Conservation (phyloP, 1,140 invertebrate genomes). For the Polyergus mexicanus region DNA sequence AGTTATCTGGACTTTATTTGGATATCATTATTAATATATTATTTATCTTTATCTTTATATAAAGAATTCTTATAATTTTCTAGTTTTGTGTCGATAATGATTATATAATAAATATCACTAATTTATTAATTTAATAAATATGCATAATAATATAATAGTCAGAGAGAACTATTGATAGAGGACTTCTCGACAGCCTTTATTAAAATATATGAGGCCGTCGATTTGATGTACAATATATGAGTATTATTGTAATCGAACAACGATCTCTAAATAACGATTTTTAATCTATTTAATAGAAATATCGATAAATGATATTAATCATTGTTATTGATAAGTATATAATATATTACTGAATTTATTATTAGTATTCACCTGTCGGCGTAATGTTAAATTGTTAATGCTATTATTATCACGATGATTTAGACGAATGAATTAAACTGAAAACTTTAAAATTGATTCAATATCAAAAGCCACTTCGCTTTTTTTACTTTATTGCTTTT, state of each 20-base stretch:
- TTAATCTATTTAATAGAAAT: constrained; percentile 36
- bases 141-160: neutral
- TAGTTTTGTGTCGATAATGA: neutral
- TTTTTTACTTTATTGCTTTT: neutral
- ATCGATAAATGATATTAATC: constrained; percentile 50
- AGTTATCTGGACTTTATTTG: too few species aligned
- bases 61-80: too few species aligned
- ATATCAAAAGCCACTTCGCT: neutral
- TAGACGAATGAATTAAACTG: neutral
- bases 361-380: neutral
- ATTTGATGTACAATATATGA: neutral
- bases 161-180: constrained; percentile 1
- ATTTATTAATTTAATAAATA: constrained; percentile 43
- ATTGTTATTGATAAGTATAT: constrained; percentile 10
- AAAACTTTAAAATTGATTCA: constrained; percentile 1
- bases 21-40: neutral
- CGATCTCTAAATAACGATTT: neutral
- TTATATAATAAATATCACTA: constrained; percentile 13
- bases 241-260: too few species aligned
- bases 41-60: neutral
- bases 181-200: constrained; percentile 14
- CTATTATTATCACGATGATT: neutral
- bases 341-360: constrained; percentile 21
- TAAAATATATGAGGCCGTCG: constrained; percentile 38
- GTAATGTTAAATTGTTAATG: constrained; percentile 6